Evolutionary conservation across 2,113 vertebrate genomes (phyloP).

Genomic region (Hippocampus barbouri): DNA sequence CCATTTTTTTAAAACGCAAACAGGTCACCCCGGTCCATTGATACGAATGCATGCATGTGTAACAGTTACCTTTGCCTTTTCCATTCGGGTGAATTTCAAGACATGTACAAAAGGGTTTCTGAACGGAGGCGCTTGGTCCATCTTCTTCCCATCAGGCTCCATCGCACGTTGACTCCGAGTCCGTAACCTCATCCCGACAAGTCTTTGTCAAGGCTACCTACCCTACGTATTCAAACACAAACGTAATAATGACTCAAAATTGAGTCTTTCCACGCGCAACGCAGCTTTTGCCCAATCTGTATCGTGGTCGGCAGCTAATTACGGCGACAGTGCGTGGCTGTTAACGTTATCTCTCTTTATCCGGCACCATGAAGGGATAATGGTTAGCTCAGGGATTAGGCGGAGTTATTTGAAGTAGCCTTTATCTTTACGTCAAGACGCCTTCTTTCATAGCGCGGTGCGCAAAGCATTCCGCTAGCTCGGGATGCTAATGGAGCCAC

Average conservation of each 20-base stretch:
- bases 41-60: not conserved
- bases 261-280: constrained; percentile 21
- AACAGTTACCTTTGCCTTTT: constrained; percentile 82
- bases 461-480: constrained; percentile 46
- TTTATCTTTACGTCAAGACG: constrained; percentile 31
- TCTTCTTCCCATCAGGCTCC: constrained; percentile 73
- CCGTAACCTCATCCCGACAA: constrained; percentile 76
- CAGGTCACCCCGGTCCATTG: not conserved
- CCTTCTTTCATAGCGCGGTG: constrained; percentile 34
- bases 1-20: not conserved
- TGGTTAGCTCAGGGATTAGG: constrained; percentile 61
- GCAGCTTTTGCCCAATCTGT: constrained; percentile 28
- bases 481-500: constrained; percentile 52
- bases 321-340: constrained; percentile 48
- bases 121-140: constrained; percentile 78
- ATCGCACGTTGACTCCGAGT: constrained; percentile 64
- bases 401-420: constrained; percentile 57
- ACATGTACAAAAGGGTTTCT: constrained; percentile 88
- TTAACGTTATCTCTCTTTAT: constrained; percentile 58
- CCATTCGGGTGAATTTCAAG: constrained; percentile 76
- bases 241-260: not conserved
- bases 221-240: constrained; percentile 2
- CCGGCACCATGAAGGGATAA: constrained; percentile 57
- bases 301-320: constrained; percentile 52
- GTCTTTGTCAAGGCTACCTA: constrained; percentile 3